Evolutionary conservation across 2,888 invertebrate genomes (phyloP), one percentile per base, ranked within the genome.

Genomic region (Ellobium chinense): DNA sequence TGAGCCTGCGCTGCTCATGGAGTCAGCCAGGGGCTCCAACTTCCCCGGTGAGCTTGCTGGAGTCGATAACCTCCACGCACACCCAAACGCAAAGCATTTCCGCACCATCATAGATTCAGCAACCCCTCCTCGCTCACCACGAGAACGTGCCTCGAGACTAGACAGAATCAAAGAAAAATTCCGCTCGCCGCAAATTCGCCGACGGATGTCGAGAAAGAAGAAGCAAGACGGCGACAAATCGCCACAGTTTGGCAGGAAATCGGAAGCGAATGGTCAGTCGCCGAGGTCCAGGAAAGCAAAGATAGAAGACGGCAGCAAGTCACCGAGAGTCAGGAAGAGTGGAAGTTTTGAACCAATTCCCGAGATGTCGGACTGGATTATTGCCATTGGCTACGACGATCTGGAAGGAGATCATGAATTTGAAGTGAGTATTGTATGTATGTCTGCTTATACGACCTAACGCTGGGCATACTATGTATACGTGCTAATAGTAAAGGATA

Each of bases 21-120:
- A 72, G 62, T 79, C 65, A n/a, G 72, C 79, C 1, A 54, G 79
- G 7, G 73, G 79, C 18, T 72, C 79, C 37, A 70, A 78, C 34
- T 78, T 78, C 18, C 70, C 78, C 7, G 78, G 78, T 7, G 78
- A 78, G 24, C 63, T 78, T 2, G 78, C 78, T 3, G 78, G 78
- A 0, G 72, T 78, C 14, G 78, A 78, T 18, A 70, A 72, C 56
- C 54, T 63, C 27, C 5, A 63, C 1, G 21, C 1, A 9, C 58
- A 14, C 7, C 56, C 12, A 14, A 2, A 63, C 1, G 21, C 1
- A 9, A 31, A 14, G n/a, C 56, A 2, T 24, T 14, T n/a, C 1
- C 7, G 31, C 31, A 18, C 46, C 9, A 7, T 18, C 46, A 46
- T 46, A 46, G 18, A 18, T 7, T 9, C 3, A 56, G 36, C 34